phyloP scores from a whole-genome alignment of 92 coral and sea anemone genomes.

The Pocillopora meandrina region DNA sequence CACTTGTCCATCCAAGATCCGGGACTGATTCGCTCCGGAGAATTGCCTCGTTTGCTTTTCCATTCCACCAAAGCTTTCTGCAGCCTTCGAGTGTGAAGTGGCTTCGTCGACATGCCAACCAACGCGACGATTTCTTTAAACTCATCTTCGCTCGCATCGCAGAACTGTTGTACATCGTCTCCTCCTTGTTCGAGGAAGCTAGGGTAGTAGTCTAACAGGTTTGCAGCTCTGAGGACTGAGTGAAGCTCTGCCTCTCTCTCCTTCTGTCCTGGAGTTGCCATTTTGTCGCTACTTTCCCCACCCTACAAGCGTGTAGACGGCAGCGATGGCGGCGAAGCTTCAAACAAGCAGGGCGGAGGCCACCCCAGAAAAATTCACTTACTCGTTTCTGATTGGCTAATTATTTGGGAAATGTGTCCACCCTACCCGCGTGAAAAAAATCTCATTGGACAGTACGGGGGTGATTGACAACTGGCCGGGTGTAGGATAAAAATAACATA shows the following conservation, averaged over 20 bases:
- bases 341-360: constrained; percentile 65
- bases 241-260: constrained; percentile 97
- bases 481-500: constrained; percentile 38
- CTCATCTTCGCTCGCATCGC: constrained; percentile 98
- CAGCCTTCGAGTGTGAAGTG: constrained; percentile 95
- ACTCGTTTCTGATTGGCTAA: constrained; percentile 61
- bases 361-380: constrained; percentile 67
- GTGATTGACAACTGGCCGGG: constrained; percentile 70
- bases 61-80: constrained; percentile 98
- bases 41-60: constrained; percentile 77
- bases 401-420: constrained; percentile 24
- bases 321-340: constrained; percentile 63
- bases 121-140: constrained; percentile 93
- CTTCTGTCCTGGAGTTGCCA: constrained; percentile 95
- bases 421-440: constrained; percentile 61
- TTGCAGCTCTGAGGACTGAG: constrained; percentile 89
- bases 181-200: constrained; percentile 98
- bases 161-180: constrained; percentile 93
- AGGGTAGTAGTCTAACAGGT: constrained; percentile 94
- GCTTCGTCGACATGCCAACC: constrained; percentile 99
- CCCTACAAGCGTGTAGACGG: constrained; percentile 84
- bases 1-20: constrained; percentile 97
- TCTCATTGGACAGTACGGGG: constrained; percentile 79
- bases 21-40: constrained; percentile 63
- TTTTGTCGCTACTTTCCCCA: constrained; percentile 86